These are phyloP conservation scores for Cichladusa arquata DNA, from an alignment of 2,113 vertebrate genomes.

Conservation along the genomic window DNA sequence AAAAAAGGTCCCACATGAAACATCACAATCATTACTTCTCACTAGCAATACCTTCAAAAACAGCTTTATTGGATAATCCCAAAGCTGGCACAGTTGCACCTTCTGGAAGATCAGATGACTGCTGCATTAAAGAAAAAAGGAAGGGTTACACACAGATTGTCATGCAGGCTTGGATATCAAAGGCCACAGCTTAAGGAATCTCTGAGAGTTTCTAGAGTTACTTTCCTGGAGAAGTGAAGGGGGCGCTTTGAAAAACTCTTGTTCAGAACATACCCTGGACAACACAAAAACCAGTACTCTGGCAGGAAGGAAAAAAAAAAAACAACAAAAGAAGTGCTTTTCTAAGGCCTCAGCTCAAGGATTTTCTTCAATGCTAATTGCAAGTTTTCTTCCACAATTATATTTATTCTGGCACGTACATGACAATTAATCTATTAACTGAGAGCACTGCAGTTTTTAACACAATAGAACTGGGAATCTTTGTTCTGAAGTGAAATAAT, in stretches of 20 bases:
- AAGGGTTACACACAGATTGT: background rate
- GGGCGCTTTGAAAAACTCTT: background rate
- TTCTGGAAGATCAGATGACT: slow-evolving; percentile 82
- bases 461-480: background rate
- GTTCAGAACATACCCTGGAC: background rate
- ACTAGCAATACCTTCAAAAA: slow-evolving; percentile 87
- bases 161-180: background rate
- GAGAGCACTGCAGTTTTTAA: background rate
- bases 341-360: background rate
- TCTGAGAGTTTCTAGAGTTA: background rate
- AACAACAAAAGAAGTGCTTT: background rate
- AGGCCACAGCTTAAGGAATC: background rate
- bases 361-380: background rate
- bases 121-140: slow-evolving; percentile 42
- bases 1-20: background rate
- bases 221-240: background rate
- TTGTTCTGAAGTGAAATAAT: background rate
- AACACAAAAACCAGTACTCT: background rate
- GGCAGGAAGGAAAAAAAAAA: background rate
- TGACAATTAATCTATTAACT: background rate
- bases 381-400: background rate
- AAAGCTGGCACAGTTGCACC: slow-evolving; percentile 95
- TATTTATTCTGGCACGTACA: background rate
- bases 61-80: slow-evolving; percentile 97
- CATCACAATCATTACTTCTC: background rate